Evolutionary conservation across 1,140 invertebrate genomes (phyloP).

Genomic region (Eulimnadia texana): DNA sequence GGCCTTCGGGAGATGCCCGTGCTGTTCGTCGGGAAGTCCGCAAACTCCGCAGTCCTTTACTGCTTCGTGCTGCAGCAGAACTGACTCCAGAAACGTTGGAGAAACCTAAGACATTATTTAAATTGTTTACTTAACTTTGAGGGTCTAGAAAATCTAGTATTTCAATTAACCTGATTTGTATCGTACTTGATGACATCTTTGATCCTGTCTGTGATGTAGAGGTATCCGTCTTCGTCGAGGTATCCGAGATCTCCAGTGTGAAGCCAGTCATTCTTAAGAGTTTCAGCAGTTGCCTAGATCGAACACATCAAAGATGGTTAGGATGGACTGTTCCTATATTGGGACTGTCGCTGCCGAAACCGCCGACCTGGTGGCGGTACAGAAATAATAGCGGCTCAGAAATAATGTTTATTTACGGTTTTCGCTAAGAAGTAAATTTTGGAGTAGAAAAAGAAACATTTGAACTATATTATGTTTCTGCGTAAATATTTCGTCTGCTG

Average conservation of each 20-base stretch:
- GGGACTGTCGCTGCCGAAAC: too few relatives aligned
- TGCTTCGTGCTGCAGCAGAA: slow-evolving; percentile 52
- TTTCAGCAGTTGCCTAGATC: slow-evolving; percentile 27
- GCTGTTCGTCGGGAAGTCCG: slow-evolving; percentile 52
- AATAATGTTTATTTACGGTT: too few relatives aligned
- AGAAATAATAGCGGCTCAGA: too few relatives aligned
- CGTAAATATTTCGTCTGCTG: too few relatives aligned
- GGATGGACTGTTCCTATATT: too few relatives aligned
- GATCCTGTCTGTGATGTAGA: slow-evolving; percentile 25
- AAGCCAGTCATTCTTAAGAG: slow-evolving; percentile 28
- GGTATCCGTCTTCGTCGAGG: slow-evolving; percentile 23
- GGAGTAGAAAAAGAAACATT: too few relatives aligned
- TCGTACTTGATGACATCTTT: slow-evolving; percentile 27
- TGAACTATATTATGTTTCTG: too few relatives aligned
- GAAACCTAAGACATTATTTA: slow-evolving; percentile 43
- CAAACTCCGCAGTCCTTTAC: slow-evolving; percentile 67
- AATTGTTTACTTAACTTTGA: not conserved
- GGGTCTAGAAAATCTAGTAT: too few relatives aligned
- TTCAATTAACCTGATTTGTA: slow-evolving; percentile 13
- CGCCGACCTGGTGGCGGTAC: too few relatives aligned
- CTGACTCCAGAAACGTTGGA: slow-evolving; percentile 68
- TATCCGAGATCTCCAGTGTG: slow-evolving; percentile 27
- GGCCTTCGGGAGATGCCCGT: slow-evolving; percentile 59
- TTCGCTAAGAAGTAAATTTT: too few relatives aligned
- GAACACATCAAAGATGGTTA: too few relatives aligned